Percentiles rank a stretch among this genome's conserved stretches.
Conservation (phyloP, 2,888 invertebrate species). For the Protonemura montana region DNA sequence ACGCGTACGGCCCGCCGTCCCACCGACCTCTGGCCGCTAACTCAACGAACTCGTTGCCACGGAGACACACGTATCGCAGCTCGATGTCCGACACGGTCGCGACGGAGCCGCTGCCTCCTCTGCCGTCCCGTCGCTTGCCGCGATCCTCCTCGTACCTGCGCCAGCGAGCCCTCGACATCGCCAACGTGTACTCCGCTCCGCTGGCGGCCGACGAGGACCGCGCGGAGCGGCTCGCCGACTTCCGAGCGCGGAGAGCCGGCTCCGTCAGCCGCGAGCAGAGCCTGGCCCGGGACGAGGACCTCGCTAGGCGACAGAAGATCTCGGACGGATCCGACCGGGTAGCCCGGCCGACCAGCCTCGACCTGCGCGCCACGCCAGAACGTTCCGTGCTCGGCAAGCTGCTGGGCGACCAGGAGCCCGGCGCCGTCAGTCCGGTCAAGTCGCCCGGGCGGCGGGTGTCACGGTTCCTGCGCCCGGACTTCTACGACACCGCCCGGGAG, state of each 20-base stretch:
- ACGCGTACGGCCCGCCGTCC: neutral
- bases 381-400: neutral
- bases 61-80: conserved; percentile 17
- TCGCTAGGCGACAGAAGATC: conserved; percentile 7
- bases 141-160: conserved; percentile 22
- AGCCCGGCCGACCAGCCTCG: neutral
- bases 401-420: neutral
- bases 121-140: neutral
- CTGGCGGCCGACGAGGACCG: neutral
- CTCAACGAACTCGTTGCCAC: neutral
- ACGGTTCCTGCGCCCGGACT: conserved; percentile 79
- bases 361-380: neutral
- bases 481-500: conserved; percentile 73
- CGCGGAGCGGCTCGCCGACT: conserved; percentile 20
- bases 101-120: conserved; percentile 7
- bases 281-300: neutral
- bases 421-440: neutral
- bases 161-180: conserved; percentile 37
- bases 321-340: neutral
- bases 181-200: conserved; percentile 26
- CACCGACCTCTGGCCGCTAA: neutral
- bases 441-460: conserved; percentile 67
- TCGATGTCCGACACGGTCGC: conserved; percentile 34
- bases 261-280: neutral
- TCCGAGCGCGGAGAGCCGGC: neutral